Evolutionary conservation across 2,113 vertebrate genomes (phyloP).

Genomic region (Terrapene triunguis): DNA sequence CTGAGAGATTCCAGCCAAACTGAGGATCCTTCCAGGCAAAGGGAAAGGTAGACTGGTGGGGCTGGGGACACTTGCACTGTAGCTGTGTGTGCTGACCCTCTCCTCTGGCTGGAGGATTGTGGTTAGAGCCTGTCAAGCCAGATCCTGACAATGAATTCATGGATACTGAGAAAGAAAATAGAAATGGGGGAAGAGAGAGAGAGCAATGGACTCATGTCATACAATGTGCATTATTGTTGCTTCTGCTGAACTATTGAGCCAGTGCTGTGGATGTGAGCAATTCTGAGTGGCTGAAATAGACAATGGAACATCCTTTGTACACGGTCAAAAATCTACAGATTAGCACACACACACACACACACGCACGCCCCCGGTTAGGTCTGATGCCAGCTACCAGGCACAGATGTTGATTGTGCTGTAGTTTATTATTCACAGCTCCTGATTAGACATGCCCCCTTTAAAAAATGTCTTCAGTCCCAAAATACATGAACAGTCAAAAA

Average conservation of each 20-base stretch:
- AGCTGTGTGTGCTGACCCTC: neutral
- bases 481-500: neutral
- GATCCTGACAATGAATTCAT: neutral
- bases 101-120: neutral
- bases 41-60: neutral
- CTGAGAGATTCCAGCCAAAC: neutral
- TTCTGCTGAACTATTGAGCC: neutral
- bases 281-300: neutral
- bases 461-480: neutral
- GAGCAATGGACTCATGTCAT: neutral
- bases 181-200: neutral
- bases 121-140: neutral
- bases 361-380: neutral
- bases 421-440: neutral
- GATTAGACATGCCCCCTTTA: neutral
- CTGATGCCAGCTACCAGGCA: neutral
- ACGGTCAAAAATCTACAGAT: neutral
- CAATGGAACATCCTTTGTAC: neutral
- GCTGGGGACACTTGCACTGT: neutral
- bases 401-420: neutral
- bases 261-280: neutral
- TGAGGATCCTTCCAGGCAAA: neutral
- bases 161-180: neutral
- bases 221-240: neutral
- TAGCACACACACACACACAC: neutral